phyloP scores from a whole-genome alignment of 2,113 vertebrate species.

The Phylloscopus trochilus region DNA sequence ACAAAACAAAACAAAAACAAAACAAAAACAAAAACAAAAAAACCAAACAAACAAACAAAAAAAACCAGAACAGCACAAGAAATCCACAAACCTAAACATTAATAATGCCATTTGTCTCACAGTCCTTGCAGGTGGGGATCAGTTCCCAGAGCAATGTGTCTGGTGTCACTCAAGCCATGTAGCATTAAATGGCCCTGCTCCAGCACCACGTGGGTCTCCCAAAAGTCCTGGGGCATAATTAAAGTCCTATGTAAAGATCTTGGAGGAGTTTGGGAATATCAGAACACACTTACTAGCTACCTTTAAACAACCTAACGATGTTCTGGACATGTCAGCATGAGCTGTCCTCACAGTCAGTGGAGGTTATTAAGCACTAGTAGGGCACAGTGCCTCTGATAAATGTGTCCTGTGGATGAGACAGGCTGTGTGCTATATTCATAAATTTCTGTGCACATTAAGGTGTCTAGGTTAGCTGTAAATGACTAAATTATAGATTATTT shows the following conservation, averaged over 20 bases:
- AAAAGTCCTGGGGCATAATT: not conserved
- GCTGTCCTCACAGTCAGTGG: not conserved
- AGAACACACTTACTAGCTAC: not conserved
- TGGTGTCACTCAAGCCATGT: accelerated
- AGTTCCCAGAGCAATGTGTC: not conserved
- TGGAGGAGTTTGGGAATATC: not conserved
- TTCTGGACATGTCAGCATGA: not conserved
- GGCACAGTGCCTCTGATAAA: not conserved
- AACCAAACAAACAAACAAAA: too few species aligned
- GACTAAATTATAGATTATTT: not conserved
- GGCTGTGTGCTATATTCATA: not conserved
- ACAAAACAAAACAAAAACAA: too few species aligned
- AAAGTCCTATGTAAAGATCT: not conserved
- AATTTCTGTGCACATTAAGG: not conserved
- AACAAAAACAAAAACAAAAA: too few species aligned
- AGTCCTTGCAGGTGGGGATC: not conserved
- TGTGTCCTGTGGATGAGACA: not conserved
- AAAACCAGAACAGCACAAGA: not conserved
- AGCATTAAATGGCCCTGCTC: not conserved
- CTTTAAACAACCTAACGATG: not conserved
- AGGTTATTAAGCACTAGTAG: not conserved
- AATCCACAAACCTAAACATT: not conserved
- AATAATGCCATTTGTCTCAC: not conserved
- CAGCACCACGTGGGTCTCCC: not conserved
- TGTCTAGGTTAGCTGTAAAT: not conserved